Conservation (phyloP, 2,113 vertebrate species). For the Spea bombifrons region DNA sequence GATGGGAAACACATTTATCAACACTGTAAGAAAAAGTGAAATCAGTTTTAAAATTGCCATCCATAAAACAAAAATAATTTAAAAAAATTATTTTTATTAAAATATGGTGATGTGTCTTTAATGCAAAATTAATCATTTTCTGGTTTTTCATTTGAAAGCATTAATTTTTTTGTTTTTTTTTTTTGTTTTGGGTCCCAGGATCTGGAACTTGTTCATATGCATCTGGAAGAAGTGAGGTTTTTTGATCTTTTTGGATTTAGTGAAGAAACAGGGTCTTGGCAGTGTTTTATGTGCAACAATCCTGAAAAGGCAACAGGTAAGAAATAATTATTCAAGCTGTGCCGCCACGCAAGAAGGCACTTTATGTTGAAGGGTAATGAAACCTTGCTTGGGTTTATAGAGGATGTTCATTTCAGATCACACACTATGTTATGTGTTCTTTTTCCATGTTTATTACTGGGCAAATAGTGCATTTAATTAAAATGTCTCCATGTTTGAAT, state of each 20-base stretch:
- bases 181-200: conserved; percentile 69
- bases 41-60: too few relatives aligned
- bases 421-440: not conserved
- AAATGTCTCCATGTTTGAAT: too few relatives aligned
- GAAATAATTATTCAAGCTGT: conserved; percentile 32
- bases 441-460: too few relatives aligned
- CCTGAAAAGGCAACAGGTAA: conserved; percentile 89
- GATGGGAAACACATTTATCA: too few relatives aligned
- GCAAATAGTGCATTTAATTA: too few relatives aligned
- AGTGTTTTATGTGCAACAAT: conserved; percentile 98
- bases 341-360: not conserved
- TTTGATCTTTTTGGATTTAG: conserved; percentile 96
- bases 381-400: not conserved
- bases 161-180: not conserved
- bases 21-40: too few relatives aligned
- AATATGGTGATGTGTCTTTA: not conserved
- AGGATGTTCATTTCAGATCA: not conserved
- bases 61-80: too few relatives aligned
- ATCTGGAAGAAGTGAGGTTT: conserved; percentile 92
- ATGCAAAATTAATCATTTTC: not conserved
- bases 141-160: conserved; percentile 8
- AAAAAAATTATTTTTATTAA: too few relatives aligned
- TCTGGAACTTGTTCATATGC: conserved; percentile 80
- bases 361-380: not conserved
- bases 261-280: conserved; percentile 80